phyloP scores from a whole-genome alignment of 2,888 invertebrate genomes.

The Dynastes maya region DNA sequence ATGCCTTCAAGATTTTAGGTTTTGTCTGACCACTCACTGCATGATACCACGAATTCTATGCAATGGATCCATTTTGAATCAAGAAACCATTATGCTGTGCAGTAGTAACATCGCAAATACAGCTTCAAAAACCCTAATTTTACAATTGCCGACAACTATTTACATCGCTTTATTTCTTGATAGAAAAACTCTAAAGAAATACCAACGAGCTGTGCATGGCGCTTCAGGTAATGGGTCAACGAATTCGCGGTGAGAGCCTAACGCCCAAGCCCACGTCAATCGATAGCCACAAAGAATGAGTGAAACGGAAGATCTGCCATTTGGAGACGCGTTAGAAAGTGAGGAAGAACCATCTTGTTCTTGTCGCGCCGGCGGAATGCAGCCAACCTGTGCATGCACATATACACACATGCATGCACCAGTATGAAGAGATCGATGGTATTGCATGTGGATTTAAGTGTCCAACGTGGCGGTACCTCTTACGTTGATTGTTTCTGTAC shows the following conservation, averaged over 20 bases:
- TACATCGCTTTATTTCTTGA: background rate
- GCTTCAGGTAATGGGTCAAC: conserved; percentile 50
- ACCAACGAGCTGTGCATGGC: background rate
- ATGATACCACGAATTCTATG: too few relatives aligned
- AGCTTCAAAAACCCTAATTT: too few relatives aligned
- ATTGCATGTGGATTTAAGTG: background rate
- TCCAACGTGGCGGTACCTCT: too few relatives aligned
- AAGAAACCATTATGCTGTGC: too few relatives aligned
- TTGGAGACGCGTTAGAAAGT: conserved; percentile 29
- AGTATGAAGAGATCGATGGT: too few relatives aligned
- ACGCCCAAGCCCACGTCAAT: background rate
- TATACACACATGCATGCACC: background rate
- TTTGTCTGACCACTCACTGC: too few relatives aligned
- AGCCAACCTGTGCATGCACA: conserved; percentile 47
- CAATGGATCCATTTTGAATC: too few relatives aligned
- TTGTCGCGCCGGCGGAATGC: conserved; percentile 43
- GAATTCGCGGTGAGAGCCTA: conserved; percentile 35
- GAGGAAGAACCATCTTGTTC: conserved; percentile 31
- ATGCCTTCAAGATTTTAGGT: too few relatives aligned
- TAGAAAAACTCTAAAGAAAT: background rate
- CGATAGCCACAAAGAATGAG: background rate
- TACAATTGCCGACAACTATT: too few relatives aligned
- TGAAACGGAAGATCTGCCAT: background rate
- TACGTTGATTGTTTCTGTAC: too few relatives aligned
- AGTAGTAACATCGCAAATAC: too few relatives aligned